These are phyloP conservation scores for Ranitomeya variabilis DNA, from an alignment of 2,113 vertebrate species.

Conservation along the genomic window DNA sequence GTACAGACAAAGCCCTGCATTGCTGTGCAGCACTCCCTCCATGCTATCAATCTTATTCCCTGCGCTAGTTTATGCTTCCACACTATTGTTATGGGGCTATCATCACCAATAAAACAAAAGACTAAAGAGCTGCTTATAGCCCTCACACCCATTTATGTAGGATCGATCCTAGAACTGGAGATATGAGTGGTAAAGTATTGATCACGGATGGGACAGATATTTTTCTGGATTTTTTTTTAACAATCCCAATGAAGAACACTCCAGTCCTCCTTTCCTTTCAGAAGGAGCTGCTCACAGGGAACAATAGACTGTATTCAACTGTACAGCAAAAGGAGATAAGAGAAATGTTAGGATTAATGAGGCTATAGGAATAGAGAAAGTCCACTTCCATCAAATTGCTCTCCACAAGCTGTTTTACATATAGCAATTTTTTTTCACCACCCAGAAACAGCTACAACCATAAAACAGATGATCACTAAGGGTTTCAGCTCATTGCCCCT, in stretches of 20 bases:
- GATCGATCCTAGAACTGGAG: not conserved
- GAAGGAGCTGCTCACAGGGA: conserved; percentile 3
- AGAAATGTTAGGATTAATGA: conserved; percentile 11
- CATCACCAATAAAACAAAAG: not conserved
- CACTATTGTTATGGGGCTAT: conserved; percentile 10
- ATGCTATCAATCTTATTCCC: conserved; percentile 5
- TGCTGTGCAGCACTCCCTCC: conserved; percentile 6
- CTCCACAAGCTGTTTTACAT: not conserved
- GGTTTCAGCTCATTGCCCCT: not conserved
- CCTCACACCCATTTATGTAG: not conserved
- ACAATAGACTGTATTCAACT: conserved; percentile 7
- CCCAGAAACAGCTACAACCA: not conserved
- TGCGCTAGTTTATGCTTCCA: not conserved
- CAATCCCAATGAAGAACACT: not conserved
- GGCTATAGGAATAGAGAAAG: not conserved
- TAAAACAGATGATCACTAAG: not conserved
- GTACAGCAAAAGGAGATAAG: not conserved
- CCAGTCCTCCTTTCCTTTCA: not conserved
- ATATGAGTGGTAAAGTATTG: not conserved
- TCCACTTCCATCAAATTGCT: not conserved
- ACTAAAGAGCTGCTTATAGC: not conserved
- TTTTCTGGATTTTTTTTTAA: not conserved
- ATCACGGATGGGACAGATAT: not conserved
- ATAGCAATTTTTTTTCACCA: not conserved
- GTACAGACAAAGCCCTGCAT: conserved; percentile 7